Percentiles rank a stretch among this genome's conserved stretches.
Conservation (phyloP, 1,140 invertebrate species). For the Diabrotica undecimpunctata region DNA sequence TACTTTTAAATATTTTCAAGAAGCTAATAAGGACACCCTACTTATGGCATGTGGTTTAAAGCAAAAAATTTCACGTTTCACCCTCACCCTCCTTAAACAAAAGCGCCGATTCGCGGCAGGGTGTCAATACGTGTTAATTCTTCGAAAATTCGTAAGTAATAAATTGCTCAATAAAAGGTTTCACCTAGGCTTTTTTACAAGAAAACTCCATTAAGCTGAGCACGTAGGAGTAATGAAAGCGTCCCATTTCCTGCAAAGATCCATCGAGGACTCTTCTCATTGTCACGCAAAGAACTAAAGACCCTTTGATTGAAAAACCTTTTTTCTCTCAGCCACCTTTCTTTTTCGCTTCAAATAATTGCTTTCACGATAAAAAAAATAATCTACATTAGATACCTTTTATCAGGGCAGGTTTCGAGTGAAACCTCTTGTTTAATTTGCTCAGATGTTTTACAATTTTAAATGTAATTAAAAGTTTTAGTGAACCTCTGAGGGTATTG, state of each 20-base stretch:
- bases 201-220: conserved; percentile 43
- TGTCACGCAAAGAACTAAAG: conserved; percentile 44
- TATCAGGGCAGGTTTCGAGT: background rate
- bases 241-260: conserved; percentile 37
- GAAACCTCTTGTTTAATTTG: too few relatives aligned
- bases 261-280: conserved; percentile 31
- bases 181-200: conserved; percentile 43
- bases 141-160: conserved; percentile 30
- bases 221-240: conserved; percentile 43
- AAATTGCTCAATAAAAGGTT: conserved; percentile 39
- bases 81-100: background rate
- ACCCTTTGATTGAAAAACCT: conserved; percentile 41
- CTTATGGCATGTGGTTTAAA: too few relatives aligned
- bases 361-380: conserved; percentile 29
- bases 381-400: conserved; percentile 29
- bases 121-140: conserved; percentile 24
- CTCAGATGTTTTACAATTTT: too few relatives aligned
- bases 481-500: too few relatives aligned
- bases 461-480: too few relatives aligned
- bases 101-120: background rate
- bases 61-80: background rate
- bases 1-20: too few relatives aligned
- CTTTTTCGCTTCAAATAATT: conserved; percentile 34
- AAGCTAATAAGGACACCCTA: too few relatives aligned
- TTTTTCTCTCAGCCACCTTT: conserved; percentile 30